phyloP scores from a whole-genome alignment of 2,888 invertebrate species.

The Drosophila koepferae region DNA sequence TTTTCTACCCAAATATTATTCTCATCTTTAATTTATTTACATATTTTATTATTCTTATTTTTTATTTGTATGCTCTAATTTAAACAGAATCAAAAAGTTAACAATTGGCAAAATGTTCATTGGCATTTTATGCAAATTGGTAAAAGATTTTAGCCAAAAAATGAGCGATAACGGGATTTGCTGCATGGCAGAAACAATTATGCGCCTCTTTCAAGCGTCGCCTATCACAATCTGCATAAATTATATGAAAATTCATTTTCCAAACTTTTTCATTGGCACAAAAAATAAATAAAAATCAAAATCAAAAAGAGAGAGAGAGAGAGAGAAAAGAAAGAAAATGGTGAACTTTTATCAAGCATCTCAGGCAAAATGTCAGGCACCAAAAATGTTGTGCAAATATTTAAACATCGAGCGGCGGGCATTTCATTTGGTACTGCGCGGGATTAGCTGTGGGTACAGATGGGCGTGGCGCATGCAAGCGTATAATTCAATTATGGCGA shows the following conservation, averaged over 20 bases:
- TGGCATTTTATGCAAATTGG: conserved; percentile 30
- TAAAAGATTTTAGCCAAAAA: conserved; percentile 20
- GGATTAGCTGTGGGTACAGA: conserved; percentile 29
- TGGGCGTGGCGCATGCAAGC: conserved; percentile 54
- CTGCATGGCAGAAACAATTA: conserved; percentile 23
- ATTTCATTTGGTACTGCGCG: not conserved
- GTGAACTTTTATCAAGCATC: conserved; percentile 14
- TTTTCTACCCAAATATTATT: not conserved
- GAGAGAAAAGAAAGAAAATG: not conserved
- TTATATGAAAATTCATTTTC: conserved; percentile 39
- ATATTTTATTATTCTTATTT: not conserved
- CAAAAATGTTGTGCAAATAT: conserved; percentile 43
- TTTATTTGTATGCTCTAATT: not conserved
- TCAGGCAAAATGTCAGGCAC: conserved; percentile 34
- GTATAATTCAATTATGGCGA: conserved; percentile 66
- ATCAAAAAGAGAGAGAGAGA: too few species aligned
- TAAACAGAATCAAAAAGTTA: not conserved
- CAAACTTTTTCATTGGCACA: conserved; percentile 18
- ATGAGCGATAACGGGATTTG: conserved; percentile 19
- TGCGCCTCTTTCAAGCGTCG: conserved; percentile 21
- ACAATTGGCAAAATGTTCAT: conserved; percentile 18
- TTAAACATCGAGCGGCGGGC: conserved; percentile 20
- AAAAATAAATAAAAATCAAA: not conserved
- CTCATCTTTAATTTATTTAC: not conserved
- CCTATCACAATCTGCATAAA: conserved; percentile 45